Base-by-base conservation (phyloP, 2,797 vertebrate species). In the Notolabrus celidotus region DNA sequence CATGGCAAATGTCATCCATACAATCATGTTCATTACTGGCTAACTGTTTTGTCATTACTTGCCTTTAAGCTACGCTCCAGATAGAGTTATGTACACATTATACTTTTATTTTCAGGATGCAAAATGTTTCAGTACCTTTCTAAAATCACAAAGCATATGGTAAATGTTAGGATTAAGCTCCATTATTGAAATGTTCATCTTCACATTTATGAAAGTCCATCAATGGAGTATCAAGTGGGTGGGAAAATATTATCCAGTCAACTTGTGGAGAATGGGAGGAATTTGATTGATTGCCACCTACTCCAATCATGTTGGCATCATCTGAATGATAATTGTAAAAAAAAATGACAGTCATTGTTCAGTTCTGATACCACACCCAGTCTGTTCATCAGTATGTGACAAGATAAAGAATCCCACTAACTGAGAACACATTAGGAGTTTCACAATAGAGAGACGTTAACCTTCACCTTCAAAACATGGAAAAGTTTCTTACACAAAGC, bases 221-320 rank as follows among this genome's bases (percentile, higher is more conserved):
- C 43, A 27, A 20, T 22, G 10, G 54, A 42, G 20, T 62, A 56
- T 57, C 17, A 55, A 1, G 43, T 74, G 43, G 67, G 64, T 47
- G 54, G 43, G 73, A 38, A 73, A 67, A 61, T 25, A 59, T 42
- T 27, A 64, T 56, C 58, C 54, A 66, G 54, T 63, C 34, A 45
- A 39, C 36, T 72, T 17, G n/a, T 50, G 54, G 19, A 64, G 39
- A 71, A 29, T 23, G 11, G 6, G 36, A 43, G 62, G 49, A 56
- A 61, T 74, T 31, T 29, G 71, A 74, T 55, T 81, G 54, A 71
- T 57, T 72, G 39, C 46, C 50, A 68, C 60, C 69, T 72, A 80
- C 54, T 64, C 45, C 72, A 68, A 67, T 66, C 56, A 73, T 42
- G 51, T 25, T 65, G 51, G 53, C 23, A 70, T 54, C 25, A 71